phyloP scores from a whole-genome alignment of 2,797 vertebrate species.

The Ctenopoma kingsleyae region DNA sequence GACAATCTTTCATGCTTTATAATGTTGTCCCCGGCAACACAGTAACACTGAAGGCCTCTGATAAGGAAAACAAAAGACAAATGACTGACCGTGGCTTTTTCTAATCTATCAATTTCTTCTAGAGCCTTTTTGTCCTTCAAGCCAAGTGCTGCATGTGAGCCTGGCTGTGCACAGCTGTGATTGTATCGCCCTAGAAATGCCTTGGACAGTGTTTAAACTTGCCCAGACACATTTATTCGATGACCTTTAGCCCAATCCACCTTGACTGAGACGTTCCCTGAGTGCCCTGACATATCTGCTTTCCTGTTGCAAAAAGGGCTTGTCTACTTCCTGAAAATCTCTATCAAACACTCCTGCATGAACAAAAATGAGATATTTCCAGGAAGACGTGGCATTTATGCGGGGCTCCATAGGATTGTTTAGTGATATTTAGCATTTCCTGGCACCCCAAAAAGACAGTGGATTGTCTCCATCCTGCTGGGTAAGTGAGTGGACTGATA shows the following conservation, averaged over 20 bases:
- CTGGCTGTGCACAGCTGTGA: slow-evolving; percentile 48
- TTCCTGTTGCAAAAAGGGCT: slow-evolving; percentile 28
- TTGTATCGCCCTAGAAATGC: slow-evolving; percentile 54
- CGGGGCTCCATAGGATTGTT: slow-evolving; percentile 34
- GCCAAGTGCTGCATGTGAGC: slow-evolving; percentile 44
- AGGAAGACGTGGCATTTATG: slow-evolving; percentile 44
- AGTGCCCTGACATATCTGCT: slow-evolving; percentile 50
- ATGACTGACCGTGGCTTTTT: slow-evolving; percentile 76
- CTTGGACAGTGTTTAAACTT: slow-evolving; percentile 62
- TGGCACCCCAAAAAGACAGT: slow-evolving; percentile 38
- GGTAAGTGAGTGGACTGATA: slow-evolving; percentile 63
- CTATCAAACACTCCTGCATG: slow-evolving; percentile 10
- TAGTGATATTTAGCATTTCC: slow-evolving; percentile 56
- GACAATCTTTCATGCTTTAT: slow-evolving; percentile 79
- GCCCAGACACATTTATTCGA: slow-evolving; percentile 59
- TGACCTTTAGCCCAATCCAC: slow-evolving; percentile 73
- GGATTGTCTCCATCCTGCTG: slow-evolving; percentile 67
- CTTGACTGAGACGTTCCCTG: slow-evolving; percentile 59
- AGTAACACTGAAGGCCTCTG: slow-evolving; percentile 67
- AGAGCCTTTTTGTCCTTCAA: slow-evolving; percentile 78
- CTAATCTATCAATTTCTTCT: slow-evolving; percentile 79
- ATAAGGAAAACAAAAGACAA: slow-evolving; percentile 82
- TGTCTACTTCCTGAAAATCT: slow-evolving; percentile 55
- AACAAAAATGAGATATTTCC: slow-evolving; percentile 22
- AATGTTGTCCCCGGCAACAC: slow-evolving; percentile 70